Base-by-base conservation (phyloP, 2,888 invertebrate species). In the Chymomyza caudatula region DNA sequence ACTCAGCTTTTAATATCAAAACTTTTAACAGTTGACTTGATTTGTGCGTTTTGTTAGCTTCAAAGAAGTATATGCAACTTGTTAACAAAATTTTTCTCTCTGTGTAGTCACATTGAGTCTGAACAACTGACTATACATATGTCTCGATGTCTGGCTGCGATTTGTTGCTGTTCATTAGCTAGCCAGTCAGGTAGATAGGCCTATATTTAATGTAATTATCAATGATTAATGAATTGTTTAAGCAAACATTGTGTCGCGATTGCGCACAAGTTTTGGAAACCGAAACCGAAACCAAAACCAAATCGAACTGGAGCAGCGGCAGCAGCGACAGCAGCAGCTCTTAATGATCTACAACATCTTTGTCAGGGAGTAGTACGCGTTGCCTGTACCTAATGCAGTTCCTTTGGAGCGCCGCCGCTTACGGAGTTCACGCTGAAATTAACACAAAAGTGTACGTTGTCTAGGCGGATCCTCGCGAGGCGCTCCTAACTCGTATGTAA, bases 211-310 rank as follows among this genome's bases (percentile, higher is more conserved):
- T 84, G 82, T 82, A 86, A 86, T 87, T 87, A 82, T 84, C 86
- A 77, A 75, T 86, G 86, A 86, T 86, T 86, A 86, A 87, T 86
- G 87, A 86, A 84, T 87, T 86, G 77, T 69, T 86, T 72, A 72
- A 58, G 75, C 83, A 86, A 85, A 85, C 77, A 85, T 67, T 72
- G 65, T 73, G 76, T 69, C 63, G 69, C 73, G 73, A 61, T 63
- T 64, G 51, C 63, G 57, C n/a, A n/a, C n/a, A n/a, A n/a, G n/a
- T n/a, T n/a, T n/a, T n/a, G n/a, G n/a, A n/a, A n/a, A 63, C 63
- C 60, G 42, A 56, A 60, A 44, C 17, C 44, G 44, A 43, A 43
- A 15, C n/a, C 15, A 6, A 17, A n/a, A 44, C 37, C 54, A 3
- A 63, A 70, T 63, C 25, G 44, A 47, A 47, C 15, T 17, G 6